Evolutionary conservation across 1,140 invertebrate species (phyloP).

Genomic region (Diorhabda carinulata): DNA sequence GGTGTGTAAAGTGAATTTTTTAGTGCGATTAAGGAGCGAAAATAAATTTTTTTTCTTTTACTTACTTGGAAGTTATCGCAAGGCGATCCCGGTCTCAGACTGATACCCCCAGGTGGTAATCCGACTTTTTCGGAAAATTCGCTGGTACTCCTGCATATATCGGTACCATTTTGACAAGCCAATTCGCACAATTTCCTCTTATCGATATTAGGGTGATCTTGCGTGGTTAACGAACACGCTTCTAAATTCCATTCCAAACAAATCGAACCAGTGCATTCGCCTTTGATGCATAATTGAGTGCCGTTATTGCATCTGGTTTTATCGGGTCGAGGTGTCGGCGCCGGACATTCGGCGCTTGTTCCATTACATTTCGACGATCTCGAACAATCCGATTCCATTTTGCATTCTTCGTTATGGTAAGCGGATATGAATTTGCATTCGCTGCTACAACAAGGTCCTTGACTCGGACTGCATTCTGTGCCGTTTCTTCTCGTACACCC

Average conservation of each 20-base stretch:
- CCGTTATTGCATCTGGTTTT: constrained; percentile 82
- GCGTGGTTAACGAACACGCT: constrained; percentile 94
- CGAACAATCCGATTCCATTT: constrained; percentile 84
- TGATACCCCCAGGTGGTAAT: constrained; percentile 79
- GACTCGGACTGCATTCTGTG: constrained; percentile 89
- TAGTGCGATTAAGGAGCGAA: no score
- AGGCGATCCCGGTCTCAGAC: constrained; percentile 87
- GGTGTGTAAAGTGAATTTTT: no score
- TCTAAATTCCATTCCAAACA: constrained; percentile 91
- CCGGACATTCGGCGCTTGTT: constrained; percentile 79
- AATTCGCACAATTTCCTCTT: constrained; percentile 90
- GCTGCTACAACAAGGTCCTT: constrained; percentile 91
- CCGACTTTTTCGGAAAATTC: constrained; percentile 73
- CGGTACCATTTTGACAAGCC: constrained; percentile 85
- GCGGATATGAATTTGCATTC: constrained; percentile 76
- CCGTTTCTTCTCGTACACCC: constrained; percentile 74
- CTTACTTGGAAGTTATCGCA: constrained; percentile 95
- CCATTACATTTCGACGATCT: constrained; percentile 82
- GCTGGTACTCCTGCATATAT: constrained; percentile 83
- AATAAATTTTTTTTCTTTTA: no score
- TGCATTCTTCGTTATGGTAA: constrained; percentile 66
- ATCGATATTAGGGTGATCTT: constrained; percentile 69
- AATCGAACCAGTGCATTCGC: constrained; percentile 93
- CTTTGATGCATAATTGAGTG: constrained; percentile 84
- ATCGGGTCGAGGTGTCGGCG: constrained; percentile 68